phyloP scores from a whole-genome alignment of 2,888 invertebrate genomes.

The Lasiommata megera region DNA sequence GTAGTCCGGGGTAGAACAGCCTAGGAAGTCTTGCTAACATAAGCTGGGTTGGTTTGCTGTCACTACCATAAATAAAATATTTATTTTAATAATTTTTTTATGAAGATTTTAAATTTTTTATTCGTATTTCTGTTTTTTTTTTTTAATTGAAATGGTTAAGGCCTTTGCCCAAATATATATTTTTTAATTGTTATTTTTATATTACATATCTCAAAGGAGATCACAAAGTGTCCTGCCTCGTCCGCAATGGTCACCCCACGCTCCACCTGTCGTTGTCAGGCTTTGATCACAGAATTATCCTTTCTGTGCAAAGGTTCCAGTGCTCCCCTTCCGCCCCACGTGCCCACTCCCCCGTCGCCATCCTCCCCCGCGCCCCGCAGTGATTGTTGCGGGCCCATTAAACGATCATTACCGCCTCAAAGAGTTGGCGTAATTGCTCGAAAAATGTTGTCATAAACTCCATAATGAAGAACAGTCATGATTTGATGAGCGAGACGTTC shows the following conservation, averaged over 20 bases:
- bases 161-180: too few relatives aligned
- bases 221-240: not conserved
- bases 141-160: too few relatives aligned
- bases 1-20: too few relatives aligned
- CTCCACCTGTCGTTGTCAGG: constrained; percentile 50
- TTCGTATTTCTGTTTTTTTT: too few relatives aligned
- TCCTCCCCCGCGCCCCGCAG: constrained; percentile 18
- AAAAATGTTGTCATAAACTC: constrained; percentile 31
- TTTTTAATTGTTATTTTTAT: not conserved
- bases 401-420: constrained; percentile 34
- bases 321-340: constrained; percentile 21
- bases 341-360: not conserved
- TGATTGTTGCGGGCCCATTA: constrained; percentile 36
- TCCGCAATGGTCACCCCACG: constrained; percentile 36
- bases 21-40: too few relatives aligned
- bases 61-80: too few relatives aligned
- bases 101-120: too few relatives aligned
- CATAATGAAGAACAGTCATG: constrained; percentile 18
- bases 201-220: not conserved
- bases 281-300: constrained; percentile 60
- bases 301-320: constrained; percentile 43
- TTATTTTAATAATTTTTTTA: too few relatives aligned
- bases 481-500: not conserved
- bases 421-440: constrained; percentile 34
- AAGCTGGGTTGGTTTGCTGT: too few relatives aligned